Evolutionary conservation across 2,888 invertebrate species (phyloP).

Genomic region (Apamea monoglypha): DNA sequence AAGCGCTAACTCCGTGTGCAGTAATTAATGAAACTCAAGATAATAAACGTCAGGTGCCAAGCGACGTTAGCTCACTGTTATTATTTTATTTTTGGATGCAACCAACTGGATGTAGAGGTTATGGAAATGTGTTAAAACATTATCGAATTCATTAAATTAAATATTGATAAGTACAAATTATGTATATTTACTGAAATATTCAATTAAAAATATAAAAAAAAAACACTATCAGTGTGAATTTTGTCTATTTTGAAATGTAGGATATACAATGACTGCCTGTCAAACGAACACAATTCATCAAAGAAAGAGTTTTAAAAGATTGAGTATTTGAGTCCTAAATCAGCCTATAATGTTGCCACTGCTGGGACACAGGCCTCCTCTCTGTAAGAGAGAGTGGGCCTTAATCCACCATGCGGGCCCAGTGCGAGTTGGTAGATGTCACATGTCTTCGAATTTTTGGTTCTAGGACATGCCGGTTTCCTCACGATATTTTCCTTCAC

Average conservation of each 20-base stretch:
- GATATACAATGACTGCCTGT: too few species aligned
- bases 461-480: too few species aligned
- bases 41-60: slow-evolving; percentile 60
- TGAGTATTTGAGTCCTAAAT: too few species aligned
- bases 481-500: too few species aligned
- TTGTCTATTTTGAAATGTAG: neutral
- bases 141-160: neutral
- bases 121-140: neutral
- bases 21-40: slow-evolving; percentile 66
- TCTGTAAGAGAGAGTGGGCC: too few species aligned
- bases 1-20: slow-evolving; percentile 57
- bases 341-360: too few species aligned
- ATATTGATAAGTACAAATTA: neutral
- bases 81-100: slow-evolving; percentile 43
- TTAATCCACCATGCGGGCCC: too few species aligned
- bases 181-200: neutral
- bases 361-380: too few species aligned
- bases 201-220: neutral
- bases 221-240: neutral
- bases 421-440: too few species aligned
- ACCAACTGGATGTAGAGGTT: neutral
- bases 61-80: slow-evolving; percentile 51
- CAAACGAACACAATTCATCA: too few species aligned
- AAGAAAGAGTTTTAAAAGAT: too few species aligned
- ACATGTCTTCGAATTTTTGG: too few species aligned